Base-by-base conservation (phyloP, 2,888 invertebrate genomes). In the Ophion ventricosus region DNA sequence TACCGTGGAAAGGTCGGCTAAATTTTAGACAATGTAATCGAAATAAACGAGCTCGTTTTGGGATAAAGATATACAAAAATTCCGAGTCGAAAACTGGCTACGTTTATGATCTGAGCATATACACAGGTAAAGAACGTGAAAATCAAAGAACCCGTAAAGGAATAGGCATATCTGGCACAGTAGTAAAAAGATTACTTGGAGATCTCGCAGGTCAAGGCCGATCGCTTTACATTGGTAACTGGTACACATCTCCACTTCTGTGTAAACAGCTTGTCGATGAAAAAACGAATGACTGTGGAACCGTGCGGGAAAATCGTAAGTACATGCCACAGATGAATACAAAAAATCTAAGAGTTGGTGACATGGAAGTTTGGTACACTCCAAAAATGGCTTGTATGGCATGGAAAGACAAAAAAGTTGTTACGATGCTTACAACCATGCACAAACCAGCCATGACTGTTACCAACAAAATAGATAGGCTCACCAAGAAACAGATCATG, bases 191-290 rank as follows among this genome's bases (percentile, higher is more conserved):
- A 61, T 61, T 35, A 35, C 35, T 35, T 35, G n/a, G 20, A n/a
- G 20, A 35, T 35, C 64, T 64, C 35, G 64, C 64, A 64, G 73
- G 66, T 72, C 73, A 82, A 78, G 73, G 78, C 54, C 78, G 78
- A 66, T 78, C 66, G 40, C 72, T 72, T 79, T 61, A 79, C 26
- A 72, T 79, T 63, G 79, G 43, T 63, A 79, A 79, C 29, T 79
- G 79, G 63, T 70, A 79, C 63, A 79, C 54, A 72, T 79, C 63
- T 43, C 70, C 35, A 70, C 61, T 70, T 79, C 43, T 72, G 49
- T 72, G 70, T 26, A 79, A 69, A 63, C 61, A 72, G 49, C 79
- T 70, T 69, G 43, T 57, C 70, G 70, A 63, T 63, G 35, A 43
- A 54, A 69, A 69, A 69, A 49, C 69, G 26, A 49, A 69, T 69